Evolutionary conservation across 2,797 vertebrate species (phyloP), one percentile per base, ranked within the genome.

Genomic region (Orientallactaga sibirica): DNA sequence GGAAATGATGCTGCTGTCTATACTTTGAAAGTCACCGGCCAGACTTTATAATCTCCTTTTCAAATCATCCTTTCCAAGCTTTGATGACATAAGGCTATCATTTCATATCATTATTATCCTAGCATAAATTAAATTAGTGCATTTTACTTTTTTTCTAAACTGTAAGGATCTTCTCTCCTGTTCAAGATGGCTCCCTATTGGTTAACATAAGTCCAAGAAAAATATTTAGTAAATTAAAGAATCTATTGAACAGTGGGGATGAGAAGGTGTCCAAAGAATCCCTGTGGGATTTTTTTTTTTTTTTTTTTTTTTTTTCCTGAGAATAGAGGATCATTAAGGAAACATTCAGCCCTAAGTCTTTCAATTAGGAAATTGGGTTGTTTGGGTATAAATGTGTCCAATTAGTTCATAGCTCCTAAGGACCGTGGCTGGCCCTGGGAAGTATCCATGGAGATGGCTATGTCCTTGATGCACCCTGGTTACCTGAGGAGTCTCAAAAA

Each of bases 81-180:
- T 66, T 73, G 25, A 75, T 25, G 58, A 27, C 8, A 16, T 11
- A 77, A 43, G 43, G 33, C 0, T 74, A 89, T 85, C 52, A 19
- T 64, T 76, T 88, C 73, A n/a, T 58, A 14, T 1, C 61, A 48
- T 25, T 78, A 22, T 52, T 77, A 43, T 86, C 15, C 0, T 52
- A 33, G 4, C 24, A 1, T 43, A 19, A 10, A n/a, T 43, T 3
- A 70, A 70, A 70, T 67, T 3, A 41, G 27, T 83, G 6, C 55
- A 41, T 55, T 77, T 93, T 66, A 48, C 41, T 75, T 73, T 2
- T 71, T 86, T 92, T 79, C n/a, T 80, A 22, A 92, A 76, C 92
- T 81, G 19, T 18, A 78, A 87, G 77, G 16, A 61, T 0, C 55
- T 25, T 77, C 16, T 19, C 2, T 27, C 43, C 29, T 74, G 4